Base-by-base conservation (phyloP, 2,888 invertebrate genomes). In the Drosophila prolongata region DNA sequence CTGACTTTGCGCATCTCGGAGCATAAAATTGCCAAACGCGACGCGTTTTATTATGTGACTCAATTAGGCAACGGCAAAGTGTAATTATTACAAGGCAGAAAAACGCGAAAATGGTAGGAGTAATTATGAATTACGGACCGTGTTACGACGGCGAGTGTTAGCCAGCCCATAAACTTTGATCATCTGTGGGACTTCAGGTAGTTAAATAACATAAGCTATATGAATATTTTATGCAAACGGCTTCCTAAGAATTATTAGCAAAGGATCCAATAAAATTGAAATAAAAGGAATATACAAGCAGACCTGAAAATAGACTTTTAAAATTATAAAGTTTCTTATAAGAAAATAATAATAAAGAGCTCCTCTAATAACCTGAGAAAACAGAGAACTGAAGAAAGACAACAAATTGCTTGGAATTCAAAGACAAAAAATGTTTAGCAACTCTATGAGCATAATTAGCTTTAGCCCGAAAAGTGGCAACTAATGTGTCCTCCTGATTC, bases 11-110 rank as follows among this genome's bases (percentile, higher is more conserved):
- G 70, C 70, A 66, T 77, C 75, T 70, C 47, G 54, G 60, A 77
- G 73, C 87, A 66, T 80, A 58, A 80, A 86, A 82, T 83, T 77
- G 64, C 56, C 42, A 68, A 72, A 55, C 49, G 13, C 57, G 19
- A 50, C 75, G 61, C 65, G 43, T 56, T 60, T 67, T 67, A 57
- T 62, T 74, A 80, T 83, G 81, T 68, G 81, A 67, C 76, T 75
- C 82, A 73, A 75, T 87, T 84, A 75, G 70, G 67, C 73, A 77
- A 75, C 43, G 16, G 38, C 44, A 27, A 19, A 24, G 11, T 54
- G 44, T 61, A 73, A 49, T 55, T 59, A 53, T 43, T 54, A 55
- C 56, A 64, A 3, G 14, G 19, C 4, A 35, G 13, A 61, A 38
- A 49, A 43, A 1, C 5, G 34, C n/a, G 10, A 6, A n/a, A n/a